Conservation (phyloP, 1,140 invertebrate species). For the Apis laboriosa region DNA sequence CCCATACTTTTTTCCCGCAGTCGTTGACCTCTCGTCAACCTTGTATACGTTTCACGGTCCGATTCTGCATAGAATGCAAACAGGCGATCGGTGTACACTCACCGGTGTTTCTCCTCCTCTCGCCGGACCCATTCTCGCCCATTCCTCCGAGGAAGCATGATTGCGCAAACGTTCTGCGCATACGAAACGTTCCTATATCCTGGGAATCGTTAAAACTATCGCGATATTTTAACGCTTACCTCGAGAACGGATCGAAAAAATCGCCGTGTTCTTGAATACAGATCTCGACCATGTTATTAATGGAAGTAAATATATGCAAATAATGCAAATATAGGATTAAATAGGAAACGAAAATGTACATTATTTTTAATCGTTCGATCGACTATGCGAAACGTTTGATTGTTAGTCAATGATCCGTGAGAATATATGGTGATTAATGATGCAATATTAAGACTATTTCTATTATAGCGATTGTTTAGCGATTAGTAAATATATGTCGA, state of each 20-base stretch:
- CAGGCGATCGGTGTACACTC: conserved; percentile 25
- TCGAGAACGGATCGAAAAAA: not conserved
- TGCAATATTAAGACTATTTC: no score
- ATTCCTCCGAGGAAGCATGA: conserved; percentile 30
- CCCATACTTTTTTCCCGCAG: not conserved
- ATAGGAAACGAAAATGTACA: no score
- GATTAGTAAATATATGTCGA: no score
- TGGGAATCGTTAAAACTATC: not conserved
- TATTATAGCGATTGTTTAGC: no score
- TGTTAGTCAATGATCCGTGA: no score
- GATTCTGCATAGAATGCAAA: conserved; percentile 15
- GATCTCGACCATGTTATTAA: not conserved
- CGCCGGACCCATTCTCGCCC: conserved; percentile 33
- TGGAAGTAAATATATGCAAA: no score
- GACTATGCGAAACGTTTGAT: no score
- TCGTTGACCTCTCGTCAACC: conserved; percentile 23
- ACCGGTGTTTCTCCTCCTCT: conserved; percentile 37
- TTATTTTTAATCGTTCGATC: no score
- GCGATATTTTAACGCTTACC: no score
- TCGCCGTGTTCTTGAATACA: not conserved
- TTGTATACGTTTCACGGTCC: conserved; percentile 21
- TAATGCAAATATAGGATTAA: no score
- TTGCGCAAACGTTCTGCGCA: conserved; percentile 25
- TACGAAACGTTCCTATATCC: not conserved
- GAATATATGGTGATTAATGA: no score